Evolutionary conservation across 2,888 invertebrate genomes (phyloP).

Genomic region (Orthonevra nobilis): DNA sequence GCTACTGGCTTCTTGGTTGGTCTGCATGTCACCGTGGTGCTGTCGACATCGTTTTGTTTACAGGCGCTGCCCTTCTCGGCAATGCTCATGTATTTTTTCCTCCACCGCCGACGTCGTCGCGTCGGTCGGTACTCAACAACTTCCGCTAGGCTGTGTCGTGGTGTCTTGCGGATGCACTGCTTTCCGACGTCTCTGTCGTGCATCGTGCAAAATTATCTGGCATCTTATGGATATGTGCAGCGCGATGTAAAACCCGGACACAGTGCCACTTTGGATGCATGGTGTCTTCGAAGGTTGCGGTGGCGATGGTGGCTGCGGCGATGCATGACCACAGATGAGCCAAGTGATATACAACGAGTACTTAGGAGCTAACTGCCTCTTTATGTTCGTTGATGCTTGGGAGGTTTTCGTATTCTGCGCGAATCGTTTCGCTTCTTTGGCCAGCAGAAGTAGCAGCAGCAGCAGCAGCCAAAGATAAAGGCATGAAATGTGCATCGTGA

Average conservation of each 20-base stretch:
- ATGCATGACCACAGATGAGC: slow-evolving; percentile 66
- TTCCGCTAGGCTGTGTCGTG: slow-evolving; percentile 51
- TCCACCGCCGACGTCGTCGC: slow-evolving; percentile 16
- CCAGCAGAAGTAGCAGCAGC: slow-evolving; percentile 14
- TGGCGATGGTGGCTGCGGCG: slow-evolving; percentile 43
- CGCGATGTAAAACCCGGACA: slow-evolving; percentile 50
- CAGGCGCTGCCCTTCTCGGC: slow-evolving; percentile 58
- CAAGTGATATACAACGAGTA: slow-evolving; percentile 68
- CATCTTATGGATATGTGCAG: slow-evolving; percentile 63
- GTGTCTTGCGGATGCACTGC: slow-evolving; percentile 26
- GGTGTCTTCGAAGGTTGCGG: slow-evolving; percentile 7
- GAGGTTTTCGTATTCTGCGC: slow-evolving; percentile 26
- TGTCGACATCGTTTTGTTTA: slow-evolving; percentile 59
- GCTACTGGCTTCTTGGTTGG: slow-evolving; percentile 58
- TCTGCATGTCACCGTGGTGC: slow-evolving; percentile 56
- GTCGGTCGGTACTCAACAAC: slow-evolving; percentile 30
- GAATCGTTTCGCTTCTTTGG: slow-evolving; percentile 24
- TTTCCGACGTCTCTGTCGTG: slow-evolving; percentile 42
- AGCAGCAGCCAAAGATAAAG: slow-evolving; percentile 46
- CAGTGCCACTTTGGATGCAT: slow-evolving; percentile 34
- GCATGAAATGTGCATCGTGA: slow-evolving; percentile 69
- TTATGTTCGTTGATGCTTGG: slow-evolving; percentile 50
- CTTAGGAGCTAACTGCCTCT: slow-evolving; percentile 68
- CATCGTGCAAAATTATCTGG: slow-evolving; percentile 66
- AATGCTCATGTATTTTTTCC: slow-evolving; percentile 42